phyloP scores from a whole-genome alignment of 64 coral and sea anemone species.

The Pocillopora damicornis region DNA sequence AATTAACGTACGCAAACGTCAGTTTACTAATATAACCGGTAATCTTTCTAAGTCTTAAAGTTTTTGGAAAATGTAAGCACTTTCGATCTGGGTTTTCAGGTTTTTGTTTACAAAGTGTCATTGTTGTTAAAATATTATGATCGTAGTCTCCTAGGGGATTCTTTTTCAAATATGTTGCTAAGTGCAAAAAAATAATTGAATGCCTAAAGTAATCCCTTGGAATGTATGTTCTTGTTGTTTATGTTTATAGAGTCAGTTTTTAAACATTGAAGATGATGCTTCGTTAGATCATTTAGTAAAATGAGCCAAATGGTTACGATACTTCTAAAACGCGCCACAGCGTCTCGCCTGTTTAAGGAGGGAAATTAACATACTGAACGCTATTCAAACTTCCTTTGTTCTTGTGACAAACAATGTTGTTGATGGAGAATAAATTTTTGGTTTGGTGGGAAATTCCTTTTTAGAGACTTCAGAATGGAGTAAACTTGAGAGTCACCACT shows the following conservation, averaged over 20 bases:
- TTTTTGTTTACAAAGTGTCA: neutral
- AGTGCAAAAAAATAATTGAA: neutral
- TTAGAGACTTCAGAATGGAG: no score
- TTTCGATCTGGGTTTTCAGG: neutral
- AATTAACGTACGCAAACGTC: no score
- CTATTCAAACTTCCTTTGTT: no score
- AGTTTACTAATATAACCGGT: neutral
- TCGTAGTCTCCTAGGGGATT: neutral
- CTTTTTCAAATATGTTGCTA: neutral
- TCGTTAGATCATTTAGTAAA: neutral
- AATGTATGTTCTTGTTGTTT: neutral
- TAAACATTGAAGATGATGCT: neutral
- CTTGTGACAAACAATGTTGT: no score
- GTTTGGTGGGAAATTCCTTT: no score
- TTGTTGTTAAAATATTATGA: constrained; percentile 2
- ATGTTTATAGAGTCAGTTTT: neutral
- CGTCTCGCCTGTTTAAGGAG: no score
- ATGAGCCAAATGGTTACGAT: neutral
- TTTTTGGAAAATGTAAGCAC: neutral
- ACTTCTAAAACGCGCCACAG: no score
- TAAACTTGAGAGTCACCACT: no score
- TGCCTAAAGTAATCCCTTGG: neutral
- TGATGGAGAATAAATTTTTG: no score
- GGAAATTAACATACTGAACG: no score
- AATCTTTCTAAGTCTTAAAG: neutral